Evolutionary conservation across 2,888 invertebrate species (phyloP), one percentile per base, ranked within the genome.

Genomic region (Brenthis daphne): DNA sequence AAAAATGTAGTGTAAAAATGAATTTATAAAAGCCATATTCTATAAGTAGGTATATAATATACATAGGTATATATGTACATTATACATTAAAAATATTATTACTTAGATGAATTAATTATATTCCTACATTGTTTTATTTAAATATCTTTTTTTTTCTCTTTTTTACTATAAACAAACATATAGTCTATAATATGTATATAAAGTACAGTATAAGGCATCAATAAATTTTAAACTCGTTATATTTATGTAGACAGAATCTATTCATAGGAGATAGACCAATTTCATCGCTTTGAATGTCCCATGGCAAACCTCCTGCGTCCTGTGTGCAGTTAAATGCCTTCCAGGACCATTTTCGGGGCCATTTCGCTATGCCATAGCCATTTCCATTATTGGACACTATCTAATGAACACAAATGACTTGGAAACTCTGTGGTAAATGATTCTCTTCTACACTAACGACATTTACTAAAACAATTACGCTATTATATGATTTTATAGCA

Each of bases 401-500:
- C 85, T 88, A 89, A 89, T 87, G 90, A 86, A 87, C 87, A 84
- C 86, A 86, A 88, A 89, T 84, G 86, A 82, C 81, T 80, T 74
- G 79, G 82, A 82, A 81, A 78, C 77, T 76, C 72, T 75, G 76
- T 77, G 78, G 80, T 79, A 80, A 82, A 81, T 81, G 77, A 77
- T 72, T 77, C 71, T 73, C 71, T 54, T 64, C 65, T 71, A 67
- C 72, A 68, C 64, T 72, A 70, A 63, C 70, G 66, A 56, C 71
- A 67, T 69, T 74, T 73, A 74, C 63, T 74, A 55, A 70, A 72
- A 69, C 71, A 71, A 68, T 61, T 71, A 68, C 66, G 68, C 64
- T 67, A 67, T 74, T 72, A 71, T 55, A 55, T 71, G 68, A 69
- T 57, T 37, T 51, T 14, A 20, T 56, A 20, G 20, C 2, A 43